A percentile compares a stretch with the other conserved stretches of the same genome.
Evolutionary conservation across 2,797 vertebrate species (phyloP).

Genomic region (Thaleichthys pacificus): DNA sequence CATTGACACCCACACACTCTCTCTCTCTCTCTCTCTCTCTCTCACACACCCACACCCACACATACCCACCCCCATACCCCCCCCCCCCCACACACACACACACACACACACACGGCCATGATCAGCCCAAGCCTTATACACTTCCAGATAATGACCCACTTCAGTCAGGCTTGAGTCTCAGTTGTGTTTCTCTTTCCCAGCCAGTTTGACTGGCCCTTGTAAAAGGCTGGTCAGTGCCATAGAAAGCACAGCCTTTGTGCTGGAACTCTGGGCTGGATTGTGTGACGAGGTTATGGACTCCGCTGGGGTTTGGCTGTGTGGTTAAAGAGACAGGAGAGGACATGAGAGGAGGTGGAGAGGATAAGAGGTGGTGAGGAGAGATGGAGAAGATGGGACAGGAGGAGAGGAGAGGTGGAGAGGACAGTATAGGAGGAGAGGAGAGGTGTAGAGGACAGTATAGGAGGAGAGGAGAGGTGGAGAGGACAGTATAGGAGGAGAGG

Average conservation of each 20-base stretch:
- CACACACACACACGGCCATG: neutral
- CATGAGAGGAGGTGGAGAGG: neutral
- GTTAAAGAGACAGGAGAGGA: conserved; percentile 9
- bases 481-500: conserved; percentile 5
- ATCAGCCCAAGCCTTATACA: neutral
- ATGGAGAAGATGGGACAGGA: neutral
- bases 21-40: neutral
- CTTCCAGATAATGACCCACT: conserved; percentile 13
- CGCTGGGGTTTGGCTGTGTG: neutral
- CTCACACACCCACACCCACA: neutral
- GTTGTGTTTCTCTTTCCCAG: neutral
- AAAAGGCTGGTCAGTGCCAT: conserved; percentile 3
- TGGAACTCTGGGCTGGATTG: neutral
- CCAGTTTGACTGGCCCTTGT: neutral
- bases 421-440: conserved; percentile 11
- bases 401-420: conserved; percentile 5
- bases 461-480: neutral
- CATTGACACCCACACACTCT: neutral
- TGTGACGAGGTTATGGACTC: neutral
- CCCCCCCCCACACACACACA: neutral
- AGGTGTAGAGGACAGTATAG: conserved; percentile 20
- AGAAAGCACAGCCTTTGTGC: conserved; percentile 7
- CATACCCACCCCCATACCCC: neutral
- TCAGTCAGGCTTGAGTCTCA: neutral
- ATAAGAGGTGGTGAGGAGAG: neutral